phyloP scores from a whole-genome alignment of 1,140 invertebrate genomes.

The Drosophila novamexicana region DNA sequence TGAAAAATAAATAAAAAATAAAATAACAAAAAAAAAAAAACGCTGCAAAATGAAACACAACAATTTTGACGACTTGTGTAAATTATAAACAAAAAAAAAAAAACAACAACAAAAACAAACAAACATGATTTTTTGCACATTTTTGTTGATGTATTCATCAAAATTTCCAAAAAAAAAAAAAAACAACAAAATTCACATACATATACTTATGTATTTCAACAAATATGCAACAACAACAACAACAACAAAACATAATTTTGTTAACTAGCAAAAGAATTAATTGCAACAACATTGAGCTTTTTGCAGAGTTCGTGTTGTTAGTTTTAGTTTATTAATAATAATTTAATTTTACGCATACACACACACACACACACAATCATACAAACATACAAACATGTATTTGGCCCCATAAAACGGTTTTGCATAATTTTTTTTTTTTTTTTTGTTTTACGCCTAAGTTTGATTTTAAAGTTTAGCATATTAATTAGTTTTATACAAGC shows the following conservation, averaged over 20 bases:
- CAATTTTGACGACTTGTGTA: conserved; percentile 31
- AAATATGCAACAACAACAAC: neutral
- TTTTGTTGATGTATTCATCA: conserved; percentile 25
- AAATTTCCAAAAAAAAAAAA: conserved; percentile 2
- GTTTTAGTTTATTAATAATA: conserved; percentile 42
- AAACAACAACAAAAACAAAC: neutral
- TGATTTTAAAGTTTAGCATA: conserved; percentile 33
- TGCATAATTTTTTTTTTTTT: conserved; percentile 35
- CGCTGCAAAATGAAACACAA: conserved; percentile 34
- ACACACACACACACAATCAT: conserved; percentile 4
- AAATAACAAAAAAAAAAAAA: conserved; percentile 25
- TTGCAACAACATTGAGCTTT: neutral
- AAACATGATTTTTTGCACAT: conserved; percentile 20
- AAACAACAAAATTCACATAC: neutral
- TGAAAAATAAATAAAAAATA: conserved; percentile 1
- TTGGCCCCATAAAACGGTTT: conserved; percentile 34
- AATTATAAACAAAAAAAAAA: conserved; percentile 1
- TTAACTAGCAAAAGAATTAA: conserved; percentile 21
- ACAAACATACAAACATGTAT: conserved; percentile 29
- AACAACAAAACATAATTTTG: conserved; percentile 5
- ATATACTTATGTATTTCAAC: neutral
- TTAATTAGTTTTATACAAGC: conserved; percentile 35
- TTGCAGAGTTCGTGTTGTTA: neutral
- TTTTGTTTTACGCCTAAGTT: conserved; percentile 22
- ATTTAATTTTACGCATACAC: conserved; percentile 30